Evolutionary conservation across 2,113 vertebrate genomes (phyloP), one percentile per base, ranked within the genome.

Genomic region (Alaudala cheleensis): DNA sequence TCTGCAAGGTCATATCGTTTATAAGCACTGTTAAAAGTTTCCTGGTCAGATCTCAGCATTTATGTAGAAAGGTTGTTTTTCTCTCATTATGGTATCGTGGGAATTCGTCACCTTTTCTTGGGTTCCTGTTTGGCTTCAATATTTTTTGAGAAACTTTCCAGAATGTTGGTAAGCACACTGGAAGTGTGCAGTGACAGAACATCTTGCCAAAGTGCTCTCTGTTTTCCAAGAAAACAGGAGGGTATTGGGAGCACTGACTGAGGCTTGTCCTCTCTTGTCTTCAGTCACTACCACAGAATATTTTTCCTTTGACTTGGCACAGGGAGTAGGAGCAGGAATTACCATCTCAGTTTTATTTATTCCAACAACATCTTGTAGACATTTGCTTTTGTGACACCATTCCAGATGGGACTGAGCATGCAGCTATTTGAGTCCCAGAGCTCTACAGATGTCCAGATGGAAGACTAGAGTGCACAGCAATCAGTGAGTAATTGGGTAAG

Each of bases 401-500:
- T 96, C 92, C 95, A 96, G 90, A 96, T 96, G 95, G 93, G 91
- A 90, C 60, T 80, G 76, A 88, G 58, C 76, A 88, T 31, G 85
- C 79, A 95, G 82, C 54, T 94, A 74, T 95, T 93, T 73, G 82
- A 96, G 67, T 95, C 85, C 82, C 88, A 94, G 90, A 95, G 85
- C 85, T 94, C 82, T 81, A 51, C 92, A 95, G 92, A 95, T 93
- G 90, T 94, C 92, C 95, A 97, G 92, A 93, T 94, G 93, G 93
- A 95, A 81, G 94, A 94, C 51, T 80, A 84, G 77, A 89, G 88
- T 85, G 85, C 6, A 8, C 76, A 88, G 86, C 80, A 96, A 92
- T 92, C 96, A 95, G 72, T 67, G 80, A 86, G 94, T 96, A 96
- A 97, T 94, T 97, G 96, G 88, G 56, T 93, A 95, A 97, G 92